Base-by-base conservation (phyloP, 92 coral and sea anemone genomes). In the Heliopora coerulea region DNA sequence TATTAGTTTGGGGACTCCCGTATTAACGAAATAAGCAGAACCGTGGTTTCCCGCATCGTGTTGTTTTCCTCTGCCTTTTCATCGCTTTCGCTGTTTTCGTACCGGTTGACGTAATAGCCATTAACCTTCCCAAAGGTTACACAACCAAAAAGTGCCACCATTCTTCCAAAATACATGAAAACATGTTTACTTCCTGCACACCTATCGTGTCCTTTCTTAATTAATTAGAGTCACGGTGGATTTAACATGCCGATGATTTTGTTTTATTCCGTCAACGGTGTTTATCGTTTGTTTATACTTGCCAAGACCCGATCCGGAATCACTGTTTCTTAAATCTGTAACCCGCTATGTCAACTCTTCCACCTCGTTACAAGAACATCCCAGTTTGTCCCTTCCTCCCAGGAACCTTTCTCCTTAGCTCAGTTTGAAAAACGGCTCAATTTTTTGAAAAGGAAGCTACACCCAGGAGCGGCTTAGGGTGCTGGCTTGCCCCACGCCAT, bases 141-240 rank as follows among this genome's bases (percentile, higher is more conserved):
- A 27, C 3, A 4, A 46, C 34, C 23, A 67, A 67, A 54, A 67
- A 65, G 21, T 52, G 40, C 0, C 37, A 28, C 23, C 27, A 35
- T 52, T 52, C 12, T n/a, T n/a, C n/a, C n/a, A n/a, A n/a, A n/a
- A n/a, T n/a, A n/a, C 50, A 39, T 44, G 29, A 67, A 58, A 26
- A 39, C 56, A n/a, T 65, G 56, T 65, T 65, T 65, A 65, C 19
- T 27, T 50, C 24, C 32, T 41, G 25, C 15, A 18, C 58, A 56
- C 17, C 35, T 37, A 44, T 39, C 46, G 23, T 40, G 29, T 20
- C 30, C 48, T 35, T 29, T 56, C 19, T 39, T 20, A 49, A 67
- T 67, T 67, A 67, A 67, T 67, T 67, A 67, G 48, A 32, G 59
- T 67, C 74, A 49, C 21, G 41, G 58, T 44, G 11, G 25, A 25